Evolutionary conservation across 2,797 vertebrate species (phyloP).

Genomic region (Rhinogobio ventralis): DNA sequence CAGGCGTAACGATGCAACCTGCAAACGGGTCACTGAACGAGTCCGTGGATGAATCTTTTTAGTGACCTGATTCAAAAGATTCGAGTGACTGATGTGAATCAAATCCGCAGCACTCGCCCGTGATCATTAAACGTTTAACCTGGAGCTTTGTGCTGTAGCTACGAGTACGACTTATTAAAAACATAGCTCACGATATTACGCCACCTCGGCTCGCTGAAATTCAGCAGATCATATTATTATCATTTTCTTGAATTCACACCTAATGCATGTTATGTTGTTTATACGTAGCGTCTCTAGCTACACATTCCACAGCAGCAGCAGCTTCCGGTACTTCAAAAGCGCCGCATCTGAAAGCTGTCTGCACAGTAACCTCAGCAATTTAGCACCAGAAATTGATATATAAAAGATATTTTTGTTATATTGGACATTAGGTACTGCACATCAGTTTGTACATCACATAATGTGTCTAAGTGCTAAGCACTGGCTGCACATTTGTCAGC

Average conservation of each 20-base stretch:
- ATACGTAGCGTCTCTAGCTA: constrained; percentile 49
- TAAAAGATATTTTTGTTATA: background rate
- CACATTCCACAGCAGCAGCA: constrained; percentile 35
- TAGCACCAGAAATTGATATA: background rate
- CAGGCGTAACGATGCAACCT: background rate
- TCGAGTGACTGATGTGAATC: constrained; percentile 6
- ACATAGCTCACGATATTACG: background rate
- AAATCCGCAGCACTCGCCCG: constrained; percentile 2
- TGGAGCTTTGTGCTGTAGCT: background rate
- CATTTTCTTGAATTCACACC: background rate
- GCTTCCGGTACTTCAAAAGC: constrained; percentile 38
- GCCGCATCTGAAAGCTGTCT: constrained; percentile 16
- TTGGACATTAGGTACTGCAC: background rate
- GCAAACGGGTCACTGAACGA: background rate
- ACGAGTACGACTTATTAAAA: background rate
- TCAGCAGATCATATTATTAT: background rate
- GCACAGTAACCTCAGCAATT: background rate
- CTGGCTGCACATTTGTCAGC: constrained; percentile 1
- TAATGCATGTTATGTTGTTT: too few species aligned
- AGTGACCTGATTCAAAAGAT: background rate
- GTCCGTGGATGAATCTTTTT: background rate
- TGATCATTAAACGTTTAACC: background rate
- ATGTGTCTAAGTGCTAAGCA: background rate
- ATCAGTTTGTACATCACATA: background rate
- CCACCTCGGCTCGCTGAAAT: background rate